A percentile compares a stretch with the other conserved stretches of the same genome.
These are phyloP conservation scores for Zophobas atratus DNA, from an alignment of 1,140 invertebrate species.

Conservation along the genomic window DNA sequence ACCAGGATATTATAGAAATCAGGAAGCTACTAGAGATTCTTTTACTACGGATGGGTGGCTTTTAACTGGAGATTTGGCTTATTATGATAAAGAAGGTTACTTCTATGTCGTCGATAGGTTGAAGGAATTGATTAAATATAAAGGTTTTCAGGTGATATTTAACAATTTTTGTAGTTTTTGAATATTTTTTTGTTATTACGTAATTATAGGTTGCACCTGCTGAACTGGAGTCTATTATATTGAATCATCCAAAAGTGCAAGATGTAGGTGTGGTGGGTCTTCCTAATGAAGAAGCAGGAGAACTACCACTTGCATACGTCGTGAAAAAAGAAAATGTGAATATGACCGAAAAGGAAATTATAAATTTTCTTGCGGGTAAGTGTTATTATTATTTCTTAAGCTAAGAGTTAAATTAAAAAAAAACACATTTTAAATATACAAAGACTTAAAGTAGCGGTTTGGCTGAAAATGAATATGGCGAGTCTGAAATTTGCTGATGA, in stretches of 20 bases:
- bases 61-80: slow-evolving; percentile 85
- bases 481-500: too few relatives aligned
- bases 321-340: slow-evolving; percentile 70
- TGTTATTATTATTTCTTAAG: too few relatives aligned
- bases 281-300: slow-evolving; percentile 76
- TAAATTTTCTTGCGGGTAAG: slow-evolving; percentile 69
- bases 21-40: slow-evolving; percentile 73
- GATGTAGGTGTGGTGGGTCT: slow-evolving; percentile 83
- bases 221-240: slow-evolving; percentile 80
- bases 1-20: slow-evolving; percentile 77
- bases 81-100: slow-evolving; percentile 77
- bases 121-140: slow-evolving; percentile 93
- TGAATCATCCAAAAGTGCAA: slow-evolving; percentile 75
- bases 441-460: too few relatives aligned
- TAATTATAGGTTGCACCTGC: slow-evolving; percentile 79
- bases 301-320: slow-evolving; percentile 81
- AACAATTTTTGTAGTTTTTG: background rate
- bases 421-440: too few relatives aligned
- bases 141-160: slow-evolving; percentile 76
- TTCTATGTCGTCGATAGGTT: slow-evolving; percentile 88
- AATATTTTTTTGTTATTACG: slow-evolving; percentile 14
- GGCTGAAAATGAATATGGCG: too few relatives aligned
- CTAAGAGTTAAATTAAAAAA: too few relatives aligned
- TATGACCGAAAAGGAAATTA: slow-evolving; percentile 70
- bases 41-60: slow-evolving; percentile 81